These are phyloP conservation scores for Tetragnatha montana DNA, from an alignment of 2,888 invertebrate genomes.

Conservation along the genomic window DNA sequence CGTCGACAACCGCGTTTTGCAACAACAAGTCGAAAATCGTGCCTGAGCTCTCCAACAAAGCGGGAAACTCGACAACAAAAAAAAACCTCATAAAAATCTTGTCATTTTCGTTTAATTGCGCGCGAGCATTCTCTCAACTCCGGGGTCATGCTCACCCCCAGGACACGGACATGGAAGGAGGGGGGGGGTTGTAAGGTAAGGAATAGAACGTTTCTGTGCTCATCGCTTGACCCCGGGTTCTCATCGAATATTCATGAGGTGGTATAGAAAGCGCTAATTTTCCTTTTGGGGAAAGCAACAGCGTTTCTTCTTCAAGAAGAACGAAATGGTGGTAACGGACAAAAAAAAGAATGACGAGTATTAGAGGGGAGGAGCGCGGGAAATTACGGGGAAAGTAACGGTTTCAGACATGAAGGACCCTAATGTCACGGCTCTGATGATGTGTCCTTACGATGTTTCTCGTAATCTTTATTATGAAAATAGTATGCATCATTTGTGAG, in stretches of 20 bases:
- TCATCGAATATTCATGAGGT: constrained; percentile 62
- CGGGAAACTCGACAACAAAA: background rate
- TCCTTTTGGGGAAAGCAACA: background rate
- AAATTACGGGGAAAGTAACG: background rate
- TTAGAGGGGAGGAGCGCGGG: background rate
- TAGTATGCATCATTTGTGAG: too few species aligned
- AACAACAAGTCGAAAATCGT: background rate
- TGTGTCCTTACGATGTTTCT: too few species aligned
- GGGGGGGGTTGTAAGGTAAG: constrained; percentile 26
- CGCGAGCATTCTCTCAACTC: background rate
- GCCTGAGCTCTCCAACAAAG: background rate
- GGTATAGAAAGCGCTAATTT: constrained; percentile 30
- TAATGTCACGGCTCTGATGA: too few species aligned
- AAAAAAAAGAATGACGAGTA: constrained; percentile 1
- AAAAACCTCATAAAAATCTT: background rate
- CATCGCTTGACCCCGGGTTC: constrained; percentile 32
- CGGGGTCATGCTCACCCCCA: constrained; percentile 14
- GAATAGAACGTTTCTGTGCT: too few species aligned
- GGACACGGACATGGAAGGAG: constrained; percentile 2
- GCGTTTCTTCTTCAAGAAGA: background rate
- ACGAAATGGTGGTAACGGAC: background rate
- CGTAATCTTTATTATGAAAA: too few species aligned
- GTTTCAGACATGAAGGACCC: background rate
- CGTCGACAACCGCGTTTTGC: background rate
- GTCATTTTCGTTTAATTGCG: constrained; percentile 5